phyloP scores from a whole-genome alignment of 2,797 vertebrate genomes.

The Xenopus petersii region DNA sequence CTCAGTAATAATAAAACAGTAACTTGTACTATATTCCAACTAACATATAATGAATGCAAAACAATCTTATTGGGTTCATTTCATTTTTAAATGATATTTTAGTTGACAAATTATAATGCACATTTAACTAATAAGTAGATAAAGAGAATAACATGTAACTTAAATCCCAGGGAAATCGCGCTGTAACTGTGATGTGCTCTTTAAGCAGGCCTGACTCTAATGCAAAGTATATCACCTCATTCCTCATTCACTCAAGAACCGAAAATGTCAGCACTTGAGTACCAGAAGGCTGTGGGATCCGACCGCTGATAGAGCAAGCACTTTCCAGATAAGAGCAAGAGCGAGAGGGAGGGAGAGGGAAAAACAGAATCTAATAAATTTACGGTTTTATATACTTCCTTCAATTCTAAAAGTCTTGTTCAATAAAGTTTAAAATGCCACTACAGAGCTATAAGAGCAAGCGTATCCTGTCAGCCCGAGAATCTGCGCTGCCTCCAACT shows the following conservation, averaged over 20 bases:
- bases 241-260: conserved; percentile 37
- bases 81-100: no score
- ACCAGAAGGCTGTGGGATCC: conserved; percentile 33
- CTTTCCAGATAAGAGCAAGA: conserved; percentile 41
- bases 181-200: conserved; percentile 25
- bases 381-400: conserved; percentile 93
- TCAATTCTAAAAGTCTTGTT: conserved; percentile 94
- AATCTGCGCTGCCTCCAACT: conserved; percentile 80
- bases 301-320: conserved; percentile 35
- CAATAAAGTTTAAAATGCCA: conserved; percentile 98
- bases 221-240: conserved; percentile 33
- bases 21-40: no score
- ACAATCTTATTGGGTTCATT: no score
- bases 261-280: conserved; percentile 46
- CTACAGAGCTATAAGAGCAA: conserved; percentile 90
- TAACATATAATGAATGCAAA: no score
- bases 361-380: conserved; percentile 82
- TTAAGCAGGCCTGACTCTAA: conserved; percentile 27
- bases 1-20: no score
- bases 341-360: conserved; percentile 34
- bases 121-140: no score
- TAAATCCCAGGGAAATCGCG: background rate
- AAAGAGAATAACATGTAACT: no score
- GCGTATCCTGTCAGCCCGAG: conserved; percentile 89
- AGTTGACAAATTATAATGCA: no score